Percentiles rank a stretch among this genome's conserved stretches.
Evolutionary conservation across 2,888 invertebrate species (phyloP).

Genomic region (Lochmaea crataegi): DNA sequence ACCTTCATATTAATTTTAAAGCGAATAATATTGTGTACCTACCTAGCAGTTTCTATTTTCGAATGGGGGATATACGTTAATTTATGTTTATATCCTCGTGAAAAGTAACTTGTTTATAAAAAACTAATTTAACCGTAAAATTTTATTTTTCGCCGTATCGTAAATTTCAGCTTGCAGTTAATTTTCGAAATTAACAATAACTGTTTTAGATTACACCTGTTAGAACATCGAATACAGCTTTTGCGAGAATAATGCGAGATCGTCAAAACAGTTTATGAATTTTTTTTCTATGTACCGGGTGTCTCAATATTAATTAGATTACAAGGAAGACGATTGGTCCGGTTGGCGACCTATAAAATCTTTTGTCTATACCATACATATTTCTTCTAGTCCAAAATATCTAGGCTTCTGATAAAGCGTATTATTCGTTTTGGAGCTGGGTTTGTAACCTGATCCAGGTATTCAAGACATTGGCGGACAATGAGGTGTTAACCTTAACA

Average conservation of each 20-base stretch:
- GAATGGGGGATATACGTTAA: conserved; percentile 16
- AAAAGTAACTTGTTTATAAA: conserved; percentile 21
- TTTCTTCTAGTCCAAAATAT: no score
- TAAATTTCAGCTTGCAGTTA: conserved; percentile 23
- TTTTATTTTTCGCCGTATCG: conserved; percentile 20
- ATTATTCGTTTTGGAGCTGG: no score
- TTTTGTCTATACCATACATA: no score
- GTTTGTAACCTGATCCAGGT: no score
- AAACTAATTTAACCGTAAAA: conserved; percentile 23
- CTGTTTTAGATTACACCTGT: conserved; percentile 23
- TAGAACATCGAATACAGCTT: conserved; percentile 10
- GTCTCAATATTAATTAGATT: no score
- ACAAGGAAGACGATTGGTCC: no score
- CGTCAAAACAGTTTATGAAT: conserved; percentile 1
- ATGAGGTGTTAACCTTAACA: no score
- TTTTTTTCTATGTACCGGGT: background rate
- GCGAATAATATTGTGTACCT: background rate
- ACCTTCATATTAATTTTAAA: background rate
- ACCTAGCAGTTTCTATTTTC: conserved; percentile 2
- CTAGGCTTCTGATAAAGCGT: no score
- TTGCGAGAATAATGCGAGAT: background rate
- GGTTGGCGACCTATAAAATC: no score
- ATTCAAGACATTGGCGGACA: no score
- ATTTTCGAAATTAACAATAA: conserved; percentile 29
- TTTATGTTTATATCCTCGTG: conserved; percentile 19